A percentile compares a stretch with the other conserved stretches of the same genome.
phyloP scores from a whole-genome alignment of 2,797 vertebrate species.

The Prunella strophiata region DNA sequence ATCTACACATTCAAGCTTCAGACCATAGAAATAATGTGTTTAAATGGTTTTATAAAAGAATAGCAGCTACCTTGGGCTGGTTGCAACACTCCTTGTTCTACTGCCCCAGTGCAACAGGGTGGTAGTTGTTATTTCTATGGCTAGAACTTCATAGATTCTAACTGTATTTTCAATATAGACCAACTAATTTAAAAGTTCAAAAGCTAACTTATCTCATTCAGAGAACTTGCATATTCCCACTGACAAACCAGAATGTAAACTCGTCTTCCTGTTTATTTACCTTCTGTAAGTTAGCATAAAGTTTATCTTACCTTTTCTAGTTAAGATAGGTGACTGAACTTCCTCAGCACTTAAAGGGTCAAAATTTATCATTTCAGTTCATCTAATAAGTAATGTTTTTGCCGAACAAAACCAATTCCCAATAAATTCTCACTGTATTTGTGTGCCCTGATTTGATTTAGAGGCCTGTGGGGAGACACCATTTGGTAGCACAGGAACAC shows the following conservation, averaged over 20 bases:
- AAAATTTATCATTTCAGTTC: slow-evolving; percentile 91
- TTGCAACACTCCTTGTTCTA: neutral
- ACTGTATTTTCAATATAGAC: neutral
- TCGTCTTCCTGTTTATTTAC: neutral
- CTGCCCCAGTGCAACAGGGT: neutral
- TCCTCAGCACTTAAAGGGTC: slow-evolving; percentile 80
- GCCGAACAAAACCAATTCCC: slow-evolving; percentile 99
- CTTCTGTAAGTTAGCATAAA: slow-evolving; percentile 1
- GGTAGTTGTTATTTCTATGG: neutral
- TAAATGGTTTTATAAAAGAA: neutral
- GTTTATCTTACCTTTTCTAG: slow-evolving; percentile 38
- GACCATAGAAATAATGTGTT: neutral
- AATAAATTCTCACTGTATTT: slow-evolving; percentile 99
- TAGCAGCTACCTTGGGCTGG: neutral
- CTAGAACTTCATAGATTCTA: neutral
- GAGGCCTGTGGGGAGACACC: slow-evolving; percentile 97
- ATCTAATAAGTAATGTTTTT: slow-evolving; percentile 98
- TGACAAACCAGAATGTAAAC: neutral
- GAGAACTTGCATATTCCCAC: neutral
- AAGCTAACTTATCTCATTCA: neutral
- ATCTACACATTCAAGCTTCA: neutral
- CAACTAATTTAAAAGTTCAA: neutral
- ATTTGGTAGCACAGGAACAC: slow-evolving; percentile 97
- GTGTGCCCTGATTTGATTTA: slow-evolving; percentile 99
- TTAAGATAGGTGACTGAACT: slow-evolving; percentile 70